Conservation (phyloP, 2,888 invertebrate genomes). For the Andrena trimmerana region DNA sequence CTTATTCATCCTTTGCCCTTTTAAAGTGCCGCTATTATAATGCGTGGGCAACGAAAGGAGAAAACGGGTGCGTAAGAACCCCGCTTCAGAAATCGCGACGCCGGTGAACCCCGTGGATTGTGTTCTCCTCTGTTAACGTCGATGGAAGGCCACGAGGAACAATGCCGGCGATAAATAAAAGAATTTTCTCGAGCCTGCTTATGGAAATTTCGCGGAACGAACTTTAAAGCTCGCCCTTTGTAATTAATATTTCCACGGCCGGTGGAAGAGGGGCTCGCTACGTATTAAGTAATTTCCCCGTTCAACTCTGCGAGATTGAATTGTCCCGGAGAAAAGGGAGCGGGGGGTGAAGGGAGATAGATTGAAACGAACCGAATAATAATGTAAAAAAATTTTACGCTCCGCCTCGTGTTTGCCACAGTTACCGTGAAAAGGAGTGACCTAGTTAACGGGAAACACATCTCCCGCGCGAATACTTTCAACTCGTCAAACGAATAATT, state of each 20-base stretch:
- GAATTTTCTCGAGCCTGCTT: conserved; percentile 50
- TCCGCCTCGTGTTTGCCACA: background rate
- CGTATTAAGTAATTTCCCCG: conserved; percentile 47
- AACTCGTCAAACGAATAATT: background rate
- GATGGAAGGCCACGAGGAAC: conserved; percentile 64
- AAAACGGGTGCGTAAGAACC: conserved; percentile 54
- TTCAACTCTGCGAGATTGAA: conserved; percentile 17
- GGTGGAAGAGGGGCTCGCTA: conserved; percentile 14
- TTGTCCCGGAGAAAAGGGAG: background rate
- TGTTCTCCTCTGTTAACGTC: conserved; percentile 67
- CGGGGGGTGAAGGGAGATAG: background rate
- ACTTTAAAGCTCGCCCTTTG: conserved; percentile 41
- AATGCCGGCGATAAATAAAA: conserved; percentile 66
- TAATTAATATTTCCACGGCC: conserved; percentile 53
- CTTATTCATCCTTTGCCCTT: conserved; percentile 71
- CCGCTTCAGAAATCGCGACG: conserved; percentile 65
- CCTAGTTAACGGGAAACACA: background rate
- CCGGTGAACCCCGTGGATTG: conserved; percentile 56
- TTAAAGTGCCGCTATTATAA: conserved; percentile 75
- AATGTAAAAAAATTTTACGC: background rate
- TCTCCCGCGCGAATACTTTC: background rate
- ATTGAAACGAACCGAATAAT: background rate
- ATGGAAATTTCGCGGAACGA: conserved; percentile 55
- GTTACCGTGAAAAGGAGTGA: background rate
- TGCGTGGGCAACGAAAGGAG: conserved; percentile 61